These are phyloP conservation scores for Mongoloraphidia duomilia DNA, from an alignment of 2,888 invertebrate species.

Conservation along the genomic window DNA sequence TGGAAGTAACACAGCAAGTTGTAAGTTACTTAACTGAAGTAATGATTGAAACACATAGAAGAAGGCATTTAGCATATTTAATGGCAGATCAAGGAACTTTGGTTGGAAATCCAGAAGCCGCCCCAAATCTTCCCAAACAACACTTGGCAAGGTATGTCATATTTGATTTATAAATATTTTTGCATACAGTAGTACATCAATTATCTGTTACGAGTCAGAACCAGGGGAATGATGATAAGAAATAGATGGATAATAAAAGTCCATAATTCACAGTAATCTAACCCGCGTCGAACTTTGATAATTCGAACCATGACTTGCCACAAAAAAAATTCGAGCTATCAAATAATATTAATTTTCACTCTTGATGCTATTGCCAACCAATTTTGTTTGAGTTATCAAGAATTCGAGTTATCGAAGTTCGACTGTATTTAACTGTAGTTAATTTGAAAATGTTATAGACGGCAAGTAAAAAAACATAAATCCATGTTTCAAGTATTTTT, in stretches of 20 bases:
- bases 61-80: constrained; percentile 84
- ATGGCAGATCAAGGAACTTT: constrained; percentile 95
- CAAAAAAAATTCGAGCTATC: too few relatives aligned
- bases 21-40: constrained; percentile 73
- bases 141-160: constrained; percentile 51
- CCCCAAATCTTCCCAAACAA: constrained; percentile 87
- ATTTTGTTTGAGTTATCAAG: too few relatives aligned
- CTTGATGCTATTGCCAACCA: too few relatives aligned
- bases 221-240: too few relatives aligned
- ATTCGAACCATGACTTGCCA: too few relatives aligned
- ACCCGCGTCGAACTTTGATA: too few relatives aligned
- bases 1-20: constrained; percentile 62
- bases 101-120: constrained; percentile 78
- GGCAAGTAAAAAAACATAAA: constrained; percentile 82
- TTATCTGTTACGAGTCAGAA: too few relatives aligned
- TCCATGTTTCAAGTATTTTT: constrained; percentile 80
- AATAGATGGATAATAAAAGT: too few relatives aligned
- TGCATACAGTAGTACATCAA: not conserved
- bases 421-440: too few relatives aligned
- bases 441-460: constrained; percentile 30
- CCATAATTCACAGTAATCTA: too few relatives aligned
- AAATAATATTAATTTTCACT: too few relatives aligned
- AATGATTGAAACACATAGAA: constrained; percentile 74
- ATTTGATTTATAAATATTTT: not conserved
- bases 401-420: too few relatives aligned